Percentiles rank a stretch among this genome's conserved stretches.
These are phyloP conservation scores for Pandemis cinnamomeana DNA, from an alignment of 2,888 invertebrate species.

Conservation along the genomic window DNA sequence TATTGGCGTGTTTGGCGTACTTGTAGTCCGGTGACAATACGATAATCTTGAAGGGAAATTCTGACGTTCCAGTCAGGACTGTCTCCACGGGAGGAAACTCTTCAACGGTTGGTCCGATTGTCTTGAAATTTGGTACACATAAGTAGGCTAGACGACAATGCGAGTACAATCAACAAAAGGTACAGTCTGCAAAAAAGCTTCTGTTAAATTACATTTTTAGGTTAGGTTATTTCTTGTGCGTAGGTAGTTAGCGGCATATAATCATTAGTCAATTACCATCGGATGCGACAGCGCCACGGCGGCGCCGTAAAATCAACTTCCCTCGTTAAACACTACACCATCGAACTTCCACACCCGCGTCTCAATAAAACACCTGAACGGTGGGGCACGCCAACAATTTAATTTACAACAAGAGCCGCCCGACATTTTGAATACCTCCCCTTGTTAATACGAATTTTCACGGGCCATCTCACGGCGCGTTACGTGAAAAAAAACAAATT, in stretches of 20 bases:
- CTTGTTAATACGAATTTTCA: conserved; percentile 47
- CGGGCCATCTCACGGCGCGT: conserved; percentile 44
- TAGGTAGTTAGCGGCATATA: not conserved
- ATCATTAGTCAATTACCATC: not conserved
- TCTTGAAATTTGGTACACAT: too few species aligned
- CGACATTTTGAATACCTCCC: conserved; percentile 46
- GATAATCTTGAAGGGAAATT: too few species aligned
- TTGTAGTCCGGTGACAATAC: too few species aligned
- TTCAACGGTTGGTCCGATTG: too few species aligned
- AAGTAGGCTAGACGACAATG: too few species aligned
- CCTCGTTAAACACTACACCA: conserved; percentile 39
- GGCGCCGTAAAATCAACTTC: conserved; percentile 30
- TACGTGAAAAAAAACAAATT: conserved; percentile 47
- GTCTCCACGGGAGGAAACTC: too few species aligned
- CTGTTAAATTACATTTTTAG: too few species aligned
- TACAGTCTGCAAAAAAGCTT: too few species aligned
- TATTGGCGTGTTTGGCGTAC: too few species aligned
- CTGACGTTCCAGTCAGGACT: too few species aligned
- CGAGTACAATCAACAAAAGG: too few species aligned
- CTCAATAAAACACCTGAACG: conserved; percentile 43
- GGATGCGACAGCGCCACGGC: not conserved
- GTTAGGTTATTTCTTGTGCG: too few species aligned
- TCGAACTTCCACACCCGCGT: conserved; percentile 36
- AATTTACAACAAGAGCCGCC: conserved; percentile 45
- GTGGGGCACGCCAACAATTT: conserved; percentile 44